These are phyloP conservation scores for Polyergus mexicanus DNA, from an alignment of 1,140 invertebrate genomes.

Conservation along the genomic window DNA sequence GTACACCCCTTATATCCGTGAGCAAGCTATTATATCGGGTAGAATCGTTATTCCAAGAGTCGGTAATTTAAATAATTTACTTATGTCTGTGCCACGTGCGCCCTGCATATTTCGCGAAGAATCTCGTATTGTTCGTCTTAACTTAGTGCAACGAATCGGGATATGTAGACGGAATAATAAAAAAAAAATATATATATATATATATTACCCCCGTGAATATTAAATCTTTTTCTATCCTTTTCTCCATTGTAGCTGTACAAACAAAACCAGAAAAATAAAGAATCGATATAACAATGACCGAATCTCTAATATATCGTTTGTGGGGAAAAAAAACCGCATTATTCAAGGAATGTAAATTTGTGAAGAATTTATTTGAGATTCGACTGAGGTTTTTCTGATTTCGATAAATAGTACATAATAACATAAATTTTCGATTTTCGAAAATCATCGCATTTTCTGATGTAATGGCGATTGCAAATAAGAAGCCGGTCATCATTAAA, in stretches of 20 bases:
- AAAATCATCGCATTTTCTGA: not conserved
- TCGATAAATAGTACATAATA: not conserved
- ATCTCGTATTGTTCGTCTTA: not conserved
- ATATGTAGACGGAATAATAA: not conserved
- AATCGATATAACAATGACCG: not conserved
- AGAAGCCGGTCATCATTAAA: not conserved
- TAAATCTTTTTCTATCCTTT: not conserved
- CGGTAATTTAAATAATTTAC: constrained; percentile 39
- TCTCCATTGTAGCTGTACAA: not conserved
- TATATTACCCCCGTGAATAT: not conserved
- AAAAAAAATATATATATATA: too few species aligned
- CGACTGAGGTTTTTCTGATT: not conserved
- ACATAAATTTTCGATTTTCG: not conserved
- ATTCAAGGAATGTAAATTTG: not conserved
- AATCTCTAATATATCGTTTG: not conserved
- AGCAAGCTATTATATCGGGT: not conserved
- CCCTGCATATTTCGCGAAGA: not conserved
- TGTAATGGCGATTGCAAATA: not conserved
- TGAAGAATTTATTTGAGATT: not conserved
- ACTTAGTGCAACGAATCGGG: not conserved
- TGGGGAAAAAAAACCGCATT: not conserved
- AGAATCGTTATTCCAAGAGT: constrained; percentile 15
- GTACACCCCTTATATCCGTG: not conserved
- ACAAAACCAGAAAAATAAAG: not conserved
- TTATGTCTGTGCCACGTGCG: not conserved